Percentiles rank a stretch among this genome's conserved stretches.
Evolutionary conservation across 2,888 invertebrate genomes (phyloP).

Genomic region (Willowsia nigromaculata): DNA sequence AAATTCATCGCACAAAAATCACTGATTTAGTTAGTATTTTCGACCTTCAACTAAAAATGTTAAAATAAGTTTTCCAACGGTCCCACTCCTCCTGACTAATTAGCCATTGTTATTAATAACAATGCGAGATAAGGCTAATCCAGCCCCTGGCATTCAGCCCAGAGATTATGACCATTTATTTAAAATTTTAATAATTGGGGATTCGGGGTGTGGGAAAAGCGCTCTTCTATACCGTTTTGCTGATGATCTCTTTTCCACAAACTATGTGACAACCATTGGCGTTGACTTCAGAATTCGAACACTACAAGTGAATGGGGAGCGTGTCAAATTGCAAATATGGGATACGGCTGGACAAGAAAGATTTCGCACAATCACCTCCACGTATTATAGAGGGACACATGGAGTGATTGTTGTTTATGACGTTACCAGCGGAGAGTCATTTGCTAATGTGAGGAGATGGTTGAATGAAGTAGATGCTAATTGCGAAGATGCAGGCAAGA

Average conservation of each 20-base stretch:
- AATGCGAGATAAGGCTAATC: background rate
- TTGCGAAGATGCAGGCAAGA: slow-evolving; percentile 99
- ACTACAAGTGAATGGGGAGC: slow-evolving; percentile 92
- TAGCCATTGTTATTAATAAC: no score
- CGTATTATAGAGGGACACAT: slow-evolving; percentile 99
- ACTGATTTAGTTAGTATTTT: no score
- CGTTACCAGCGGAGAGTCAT: slow-evolving; percentile 98
- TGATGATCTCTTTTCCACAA: slow-evolving; percentile 98
- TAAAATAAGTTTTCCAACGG: no score
- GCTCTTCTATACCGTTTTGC: slow-evolving; percentile 97
- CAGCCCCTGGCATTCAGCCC: background rate
- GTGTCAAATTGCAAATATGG: slow-evolving; percentile 98
- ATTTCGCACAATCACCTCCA: slow-evolving; percentile 99
- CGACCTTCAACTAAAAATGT: no score
- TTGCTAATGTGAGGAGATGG: slow-evolving; percentile 99
- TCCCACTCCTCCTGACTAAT: no score
- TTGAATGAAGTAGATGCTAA: slow-evolving; percentile 99
- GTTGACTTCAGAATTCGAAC: slow-evolving; percentile 99
- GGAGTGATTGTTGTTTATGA: slow-evolving; percentile 99
- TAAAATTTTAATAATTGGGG: slow-evolving; percentile 99
- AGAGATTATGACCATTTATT: slow-evolving; percentile 99
- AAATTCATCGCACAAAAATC: no score
- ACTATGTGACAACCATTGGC: slow-evolving; percentile 99
- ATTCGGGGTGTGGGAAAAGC: slow-evolving; percentile 99
- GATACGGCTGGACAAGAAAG: slow-evolving; percentile 94